These are phyloP conservation scores for Allolobophora icterica DNA, from an alignment of 2,888 invertebrate genomes.

Conservation along the genomic window DNA sequence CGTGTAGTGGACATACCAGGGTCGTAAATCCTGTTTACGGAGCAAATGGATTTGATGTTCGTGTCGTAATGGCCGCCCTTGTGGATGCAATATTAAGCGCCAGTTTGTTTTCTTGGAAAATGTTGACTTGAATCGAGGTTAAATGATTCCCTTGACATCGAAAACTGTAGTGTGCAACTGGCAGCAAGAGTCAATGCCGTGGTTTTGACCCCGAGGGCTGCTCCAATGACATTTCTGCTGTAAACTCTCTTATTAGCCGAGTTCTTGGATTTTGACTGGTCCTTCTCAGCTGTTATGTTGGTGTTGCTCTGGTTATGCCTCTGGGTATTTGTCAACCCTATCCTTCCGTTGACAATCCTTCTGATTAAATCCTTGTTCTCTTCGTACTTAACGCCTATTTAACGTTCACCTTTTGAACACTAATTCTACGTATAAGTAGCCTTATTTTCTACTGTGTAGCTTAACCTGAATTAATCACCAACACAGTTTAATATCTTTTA, in stretches of 20 bases:
- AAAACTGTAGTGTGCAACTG: background rate
- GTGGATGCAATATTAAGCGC: background rate
- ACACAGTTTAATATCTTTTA: too few relatives aligned
- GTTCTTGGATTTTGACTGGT: too few relatives aligned
- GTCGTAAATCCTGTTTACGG: background rate
- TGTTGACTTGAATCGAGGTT: background rate
- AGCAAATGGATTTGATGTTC: background rate
- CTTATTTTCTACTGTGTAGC: too few relatives aligned
- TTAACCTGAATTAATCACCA: too few relatives aligned
- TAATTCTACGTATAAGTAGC: too few relatives aligned
- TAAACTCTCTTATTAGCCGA: background rate
- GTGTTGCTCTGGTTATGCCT: too few relatives aligned
- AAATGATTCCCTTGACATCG: background rate
- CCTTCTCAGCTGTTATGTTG: too few relatives aligned
- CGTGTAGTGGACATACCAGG: background rate
- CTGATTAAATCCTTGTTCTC: too few relatives aligned
- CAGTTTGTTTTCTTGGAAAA: background rate
- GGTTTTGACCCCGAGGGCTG: background rate
- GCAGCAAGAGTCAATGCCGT: background rate
- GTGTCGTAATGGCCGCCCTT: background rate
- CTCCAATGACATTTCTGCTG: background rate
- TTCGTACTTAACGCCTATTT: too few relatives aligned
- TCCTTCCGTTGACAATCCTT: too few relatives aligned
- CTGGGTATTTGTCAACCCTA: too few relatives aligned
- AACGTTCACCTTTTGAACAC: too few relatives aligned